Conservation (phyloP, 2,888 invertebrate species). For the Meganola albula region DNA sequence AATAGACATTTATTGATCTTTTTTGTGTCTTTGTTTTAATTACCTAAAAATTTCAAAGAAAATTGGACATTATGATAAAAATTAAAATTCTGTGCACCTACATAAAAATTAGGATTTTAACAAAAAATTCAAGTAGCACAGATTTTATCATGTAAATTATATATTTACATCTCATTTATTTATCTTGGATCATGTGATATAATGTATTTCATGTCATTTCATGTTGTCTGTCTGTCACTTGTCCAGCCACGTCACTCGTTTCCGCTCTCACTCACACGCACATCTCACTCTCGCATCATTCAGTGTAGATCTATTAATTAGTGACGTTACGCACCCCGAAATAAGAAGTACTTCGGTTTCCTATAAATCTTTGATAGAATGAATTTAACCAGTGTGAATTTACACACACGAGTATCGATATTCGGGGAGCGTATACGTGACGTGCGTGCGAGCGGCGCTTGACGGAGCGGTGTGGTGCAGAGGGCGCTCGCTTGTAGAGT, state of each 20-base stretch:
- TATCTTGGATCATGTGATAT: no score
- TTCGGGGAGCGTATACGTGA: constrained; percentile 11
- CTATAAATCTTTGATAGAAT: background rate
- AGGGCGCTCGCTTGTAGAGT: constrained; percentile 55
- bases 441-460: constrained; percentile 18
- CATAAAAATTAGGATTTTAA: no score
- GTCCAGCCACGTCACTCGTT: constrained; percentile 69
- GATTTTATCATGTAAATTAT: no score
- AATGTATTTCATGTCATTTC: constrained; percentile 38
- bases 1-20: no score
- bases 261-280: constrained; percentile 74
- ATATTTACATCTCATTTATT: no score
- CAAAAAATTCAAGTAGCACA: no score
- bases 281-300: constrained; percentile 73
- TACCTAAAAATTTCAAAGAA: no score
- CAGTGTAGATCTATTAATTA: constrained; percentile 45
- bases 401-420: background rate
- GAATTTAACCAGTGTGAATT: background rate
- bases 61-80: no score
- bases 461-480: constrained; percentile 52
- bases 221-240: constrained; percentile 58
- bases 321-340: constrained; percentile 37
- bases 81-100: no score
- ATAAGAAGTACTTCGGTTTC: background rate
- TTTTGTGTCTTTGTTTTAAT: no score